Base-by-base conservation (phyloP, 1,140 invertebrate genomes). In the Aphelenchoides besseyi region DNA sequence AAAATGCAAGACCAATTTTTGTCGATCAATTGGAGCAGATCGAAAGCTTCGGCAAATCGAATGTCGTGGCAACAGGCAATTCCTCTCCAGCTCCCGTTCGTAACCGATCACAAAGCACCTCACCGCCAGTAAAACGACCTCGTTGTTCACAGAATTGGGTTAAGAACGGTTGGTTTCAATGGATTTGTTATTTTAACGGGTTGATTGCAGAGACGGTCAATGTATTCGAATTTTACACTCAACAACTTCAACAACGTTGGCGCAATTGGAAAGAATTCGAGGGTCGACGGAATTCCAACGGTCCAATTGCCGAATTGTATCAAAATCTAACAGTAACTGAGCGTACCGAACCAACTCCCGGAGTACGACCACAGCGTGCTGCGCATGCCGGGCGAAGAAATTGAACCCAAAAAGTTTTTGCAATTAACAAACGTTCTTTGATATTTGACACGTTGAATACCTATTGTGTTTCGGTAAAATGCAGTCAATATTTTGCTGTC, bases 181-280 rank as follows among this genome's bases (percentile, higher is more conserved):
- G 18, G 9, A 59, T 9, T 41, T 9, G 9, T 18, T 9, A 18
- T 59, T 59, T 9, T 9, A 18, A 9, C 8, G 8, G 57, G 2
- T 36, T n/a, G 16, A 16, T 61, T 61, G n/a, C 59, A 61, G 59
- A 61, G 16, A 30, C 59, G 16, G 16, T 61, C n/a, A 61, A 16
- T n/a, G n/a, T 36, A 16, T 18, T 18, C 59, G 59, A 61, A 36
- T 30, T 61, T n/a, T 61, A n/a, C 59, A 26, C 59, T 29, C n/a
- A n/a, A 2, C 16, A 61, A 2, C 16, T 29, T 29, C 16, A 61
- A 30, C 16, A n/a, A 16, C 30, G 59, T 36, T 61, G 59, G 59
- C 59, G 59, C 16, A 26, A 26, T 29, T 61, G 59, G 59, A 28
- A 36, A 2, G 59, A 61, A 16, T 61, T 61, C 59, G 59, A 61